A percentile compares a stretch with the other conserved stretches of the same genome.
phyloP scores from a whole-genome alignment of 2,797 vertebrate genomes.

The Botia kubotai region DNA sequence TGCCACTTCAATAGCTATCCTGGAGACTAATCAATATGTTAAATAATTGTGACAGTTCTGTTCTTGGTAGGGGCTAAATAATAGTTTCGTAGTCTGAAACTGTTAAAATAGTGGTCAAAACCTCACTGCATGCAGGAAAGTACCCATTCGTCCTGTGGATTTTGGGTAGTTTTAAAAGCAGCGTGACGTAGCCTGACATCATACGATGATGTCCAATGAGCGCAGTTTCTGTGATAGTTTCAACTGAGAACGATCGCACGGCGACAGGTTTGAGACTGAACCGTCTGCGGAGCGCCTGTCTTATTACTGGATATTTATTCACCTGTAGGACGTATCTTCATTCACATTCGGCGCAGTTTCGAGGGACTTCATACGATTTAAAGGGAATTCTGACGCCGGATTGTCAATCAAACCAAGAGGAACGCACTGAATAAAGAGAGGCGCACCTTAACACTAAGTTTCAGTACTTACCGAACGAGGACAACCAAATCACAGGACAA shows the following conservation, averaged over 20 bases:
- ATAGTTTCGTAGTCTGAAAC: not conserved
- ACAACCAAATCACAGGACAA: not conserved
- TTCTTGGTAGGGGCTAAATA: not conserved
- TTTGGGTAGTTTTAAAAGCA: not conserved
- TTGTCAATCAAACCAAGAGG: no score
- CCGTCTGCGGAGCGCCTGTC: not conserved
- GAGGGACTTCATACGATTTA: not conserved
- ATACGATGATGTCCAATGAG: constrained; percentile 18
- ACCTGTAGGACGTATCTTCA: constrained; percentile 20
- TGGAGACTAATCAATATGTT: not conserved
- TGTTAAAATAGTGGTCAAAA: not conserved
- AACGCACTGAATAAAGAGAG: not conserved
- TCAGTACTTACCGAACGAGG: not conserved
- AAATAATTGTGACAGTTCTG: not conserved
- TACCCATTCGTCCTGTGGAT: not conserved
- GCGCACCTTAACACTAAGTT: constrained; percentile 18
- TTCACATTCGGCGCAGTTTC: not conserved
- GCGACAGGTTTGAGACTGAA: constrained; percentile 58
- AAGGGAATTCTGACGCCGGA: not conserved
- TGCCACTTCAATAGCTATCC: no score
- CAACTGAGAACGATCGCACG: constrained; percentile 19
- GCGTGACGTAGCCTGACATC: constrained; percentile 55
- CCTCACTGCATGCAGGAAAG: not conserved
- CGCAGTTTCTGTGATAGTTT: constrained; percentile 32
- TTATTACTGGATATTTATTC: constrained; percentile 13